Base-by-base conservation (phyloP, 2,113 vertebrate genomes). In the Larimichthys crocea region DNA sequence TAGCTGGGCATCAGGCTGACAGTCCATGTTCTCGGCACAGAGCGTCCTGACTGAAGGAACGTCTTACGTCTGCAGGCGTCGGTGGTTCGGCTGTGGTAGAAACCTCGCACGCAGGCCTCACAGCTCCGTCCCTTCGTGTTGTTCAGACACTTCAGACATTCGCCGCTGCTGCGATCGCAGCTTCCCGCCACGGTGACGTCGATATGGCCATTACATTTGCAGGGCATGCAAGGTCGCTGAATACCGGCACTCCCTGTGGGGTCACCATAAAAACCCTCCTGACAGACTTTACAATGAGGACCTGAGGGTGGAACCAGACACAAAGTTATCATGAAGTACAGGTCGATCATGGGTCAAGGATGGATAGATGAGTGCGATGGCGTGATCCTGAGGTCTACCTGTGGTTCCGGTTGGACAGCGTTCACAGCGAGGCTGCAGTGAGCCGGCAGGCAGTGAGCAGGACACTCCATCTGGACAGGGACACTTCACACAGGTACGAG, bases 111-210 rank as follows among this genome's bases (percentile, higher is more conserved):
- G 83, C 98, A 99, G 66, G 59, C 88, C 81, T 97, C 95, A 0
- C 97, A 99, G 90, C 81, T 75, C 82, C 78, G 79, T 2, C 97
- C 98, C 0, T 74, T 90, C 0, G 97, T 99, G 92, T 97, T 95
- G 92, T 97, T 74, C 79, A 94, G 6, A 78, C 98, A 99, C 78
- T 93, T 96, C 83, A 96, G 88, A 85, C 98, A 99, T 75, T 96
- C 83, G 0, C 98, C 98, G 0, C 90, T 97, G 60, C 0, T 65
- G 5, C 50, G 93, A 74, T 99, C 89, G 1, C 98, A 99, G 88
- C 94, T 97, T n/a, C 95, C 95, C 1, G 93, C 82, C 0, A 92
- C 91, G 0, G 89, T 93, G 56, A 92, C 79, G 8, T 98, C 95
- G 14, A 95, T 75, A 0, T 96, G 97, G 3, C 95, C 93, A 0